Conservation (phyloP, 1,140 invertebrate species). For the Thalassaphorura encarpata region DNA sequence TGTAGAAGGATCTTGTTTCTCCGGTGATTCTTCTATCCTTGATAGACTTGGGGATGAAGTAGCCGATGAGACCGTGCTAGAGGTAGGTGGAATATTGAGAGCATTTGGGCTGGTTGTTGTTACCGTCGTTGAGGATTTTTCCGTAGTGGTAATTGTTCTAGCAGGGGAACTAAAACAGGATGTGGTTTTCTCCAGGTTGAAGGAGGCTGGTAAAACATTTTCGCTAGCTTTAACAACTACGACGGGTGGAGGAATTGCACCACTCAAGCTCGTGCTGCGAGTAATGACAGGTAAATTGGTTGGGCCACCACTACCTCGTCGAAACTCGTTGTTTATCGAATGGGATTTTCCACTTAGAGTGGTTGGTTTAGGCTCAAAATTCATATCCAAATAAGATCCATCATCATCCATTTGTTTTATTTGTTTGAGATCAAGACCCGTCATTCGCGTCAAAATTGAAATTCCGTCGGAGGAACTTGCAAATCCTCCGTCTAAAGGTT, state of each 20-base stretch:
- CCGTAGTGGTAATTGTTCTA: no score
- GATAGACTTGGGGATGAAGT: background rate
- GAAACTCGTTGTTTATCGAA: background rate
- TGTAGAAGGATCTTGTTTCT: slow-evolving; percentile 30
- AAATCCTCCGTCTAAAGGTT: slow-evolving; percentile 5
- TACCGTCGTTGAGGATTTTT: no score
- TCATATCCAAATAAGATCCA: slow-evolving; percentile 30
- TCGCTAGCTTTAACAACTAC: slow-evolving; percentile 26
- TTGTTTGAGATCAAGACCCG: slow-evolving; percentile 29
- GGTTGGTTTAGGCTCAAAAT: slow-evolving; percentile 20
- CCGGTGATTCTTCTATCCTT: slow-evolving; percentile 31
- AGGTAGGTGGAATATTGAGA: background rate
- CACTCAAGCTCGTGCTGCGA: no score
- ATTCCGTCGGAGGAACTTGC: background rate
- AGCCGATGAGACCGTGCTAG: background rate
- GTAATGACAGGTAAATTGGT: no score
- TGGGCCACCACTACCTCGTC: no score
- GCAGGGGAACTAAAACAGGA: background rate
- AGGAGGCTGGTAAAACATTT: slow-evolving; percentile 3
- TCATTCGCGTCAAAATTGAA: slow-evolving; percentile 27
- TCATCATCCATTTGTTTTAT: slow-evolving; percentile 25
- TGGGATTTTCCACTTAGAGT: background rate
- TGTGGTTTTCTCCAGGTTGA: background rate
- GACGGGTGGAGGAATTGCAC: slow-evolving; percentile 9
- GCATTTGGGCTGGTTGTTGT: no score